phyloP scores from a whole-genome alignment of 2,888 invertebrate genomes.

The Alloplasta piceator region DNA sequence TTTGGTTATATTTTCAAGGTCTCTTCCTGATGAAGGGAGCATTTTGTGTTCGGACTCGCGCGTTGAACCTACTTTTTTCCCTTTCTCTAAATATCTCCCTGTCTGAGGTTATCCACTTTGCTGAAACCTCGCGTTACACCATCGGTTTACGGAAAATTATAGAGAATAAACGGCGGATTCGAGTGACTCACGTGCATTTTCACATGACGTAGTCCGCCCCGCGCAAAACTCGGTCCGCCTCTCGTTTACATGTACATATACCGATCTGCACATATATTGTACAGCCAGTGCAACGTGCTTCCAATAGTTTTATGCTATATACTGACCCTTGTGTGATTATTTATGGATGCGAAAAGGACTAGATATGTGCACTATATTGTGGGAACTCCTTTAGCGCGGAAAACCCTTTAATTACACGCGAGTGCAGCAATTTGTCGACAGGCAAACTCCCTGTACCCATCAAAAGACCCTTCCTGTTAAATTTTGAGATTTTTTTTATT shows the following conservation, averaged over 20 bases:
- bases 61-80: constrained; percentile 15
- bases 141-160: constrained; percentile 59
- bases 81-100: constrained; percentile 1
- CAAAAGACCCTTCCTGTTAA: too few species aligned
- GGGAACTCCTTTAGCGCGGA: too few species aligned
- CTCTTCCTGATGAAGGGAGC: constrained; percentile 26
- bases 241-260: background rate
- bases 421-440: too few species aligned
- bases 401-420: too few species aligned
- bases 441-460: too few species aligned
- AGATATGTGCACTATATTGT: too few species aligned
- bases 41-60: constrained; percentile 51
- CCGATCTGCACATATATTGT: background rate
- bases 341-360: too few species aligned
- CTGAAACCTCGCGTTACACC: constrained; percentile 22
- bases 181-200: constrained; percentile 62
- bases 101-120: constrained; percentile 12
- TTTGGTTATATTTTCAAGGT: constrained; percentile 49
- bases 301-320: constrained; percentile 6
- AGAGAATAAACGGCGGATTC: constrained; percentile 60
- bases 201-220: constrained; percentile 51
- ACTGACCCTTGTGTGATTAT: background rate
- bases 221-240: constrained; percentile 13
- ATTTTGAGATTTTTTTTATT: too few species aligned
- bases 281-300: too few species aligned